Base-by-base conservation (phyloP, 2,113 vertebrate species). In the Collichthys lucidus region DNA sequence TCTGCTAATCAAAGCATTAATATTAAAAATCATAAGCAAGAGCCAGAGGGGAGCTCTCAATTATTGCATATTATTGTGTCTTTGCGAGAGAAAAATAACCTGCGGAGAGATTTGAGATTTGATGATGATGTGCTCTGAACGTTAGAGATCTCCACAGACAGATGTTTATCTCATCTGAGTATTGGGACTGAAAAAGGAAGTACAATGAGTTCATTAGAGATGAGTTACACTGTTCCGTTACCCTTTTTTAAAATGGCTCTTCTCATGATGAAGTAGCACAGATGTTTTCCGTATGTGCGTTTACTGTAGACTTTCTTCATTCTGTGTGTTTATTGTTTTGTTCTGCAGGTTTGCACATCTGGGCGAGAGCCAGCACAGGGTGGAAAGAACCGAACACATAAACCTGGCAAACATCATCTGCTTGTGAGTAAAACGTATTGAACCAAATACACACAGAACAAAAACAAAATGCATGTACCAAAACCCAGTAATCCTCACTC, bases 331-430 rank as follows among this genome's bases (percentile, higher is more conserved):
- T 65, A 20, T 67, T 44, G 40, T 26, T 17, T 20, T 26, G 56
- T 60, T 49, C 15, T n/a, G 50, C 88, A 99, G 97, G 86, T 99
- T 99, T 94, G 96, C 97, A 89, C 96, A 95, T 83, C 94, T 99
- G 91, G 97, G 97, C 15, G 96, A 96, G 90, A 97, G 95, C 92
- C 97, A 97, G 78, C 96, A 98, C 91, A 96, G 93, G 81, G 95
- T 96, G 93, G 96, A 97, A 69, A 95, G 90, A 89, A 93, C 57
- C 10, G 94, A 91, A 75, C 92, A 88, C 71, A 95, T 94, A 85
- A 90, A 88, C 29, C 87, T 95, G 66, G 96, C 96, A n/a, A 95
- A 93, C 70, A 92, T 97, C 88, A 96, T 95, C 93, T 95, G 95
- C 92, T 74, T 98, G 97, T 99, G 94, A 97, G 98, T 97, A 66